phyloP scores from a whole-genome alignment of 2,797 vertebrate species.

The Centroberyx gerrardi region DNA sequence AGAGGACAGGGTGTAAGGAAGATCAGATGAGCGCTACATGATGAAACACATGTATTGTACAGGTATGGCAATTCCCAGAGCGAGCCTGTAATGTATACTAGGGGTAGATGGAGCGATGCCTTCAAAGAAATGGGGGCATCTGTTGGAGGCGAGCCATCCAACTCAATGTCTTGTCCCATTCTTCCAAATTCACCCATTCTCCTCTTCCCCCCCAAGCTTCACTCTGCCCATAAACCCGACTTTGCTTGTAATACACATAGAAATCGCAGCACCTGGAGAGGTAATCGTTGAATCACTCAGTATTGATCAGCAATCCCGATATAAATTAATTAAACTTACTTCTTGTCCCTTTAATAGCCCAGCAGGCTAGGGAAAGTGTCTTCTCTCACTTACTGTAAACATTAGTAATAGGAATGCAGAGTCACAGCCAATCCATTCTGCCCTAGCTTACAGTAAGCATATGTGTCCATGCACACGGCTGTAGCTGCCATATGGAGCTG shows the following conservation, averaged over 20 bases:
- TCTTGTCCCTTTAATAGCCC: too few relatives aligned
- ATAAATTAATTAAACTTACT: not conserved
- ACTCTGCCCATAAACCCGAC: too few relatives aligned
- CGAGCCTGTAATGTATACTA: not conserved
- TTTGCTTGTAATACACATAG: not conserved
- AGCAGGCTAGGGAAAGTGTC: too few relatives aligned
- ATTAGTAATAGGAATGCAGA: slow-evolving; percentile 6
- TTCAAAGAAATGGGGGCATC: slow-evolving; percentile 20
- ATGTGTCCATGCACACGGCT: slow-evolving; percentile 49
- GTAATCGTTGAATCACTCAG: not conserved
- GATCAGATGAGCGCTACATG: slow-evolving; percentile 53
- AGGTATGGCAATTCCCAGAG: slow-evolving; percentile 39
- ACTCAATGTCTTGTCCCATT: too few relatives aligned
- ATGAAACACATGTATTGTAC: slow-evolving; percentile 46
- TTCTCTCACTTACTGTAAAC: slow-evolving; percentile 8
- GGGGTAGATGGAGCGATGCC: not conserved
- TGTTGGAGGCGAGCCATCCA: not conserved
- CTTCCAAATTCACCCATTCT: too few relatives aligned
- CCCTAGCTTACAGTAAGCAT: slow-evolving; percentile 49
- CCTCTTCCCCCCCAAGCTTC: too few relatives aligned
- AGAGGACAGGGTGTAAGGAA: slow-evolving; percentile 42
- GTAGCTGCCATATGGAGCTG: slow-evolving; percentile 64
- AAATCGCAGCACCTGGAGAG: slow-evolving; percentile 14
- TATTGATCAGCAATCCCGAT: not conserved
- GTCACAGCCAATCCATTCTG: slow-evolving; percentile 18